Conservation (phyloP, 2,113 vertebrate species). For the Tetrax tetrax region DNA sequence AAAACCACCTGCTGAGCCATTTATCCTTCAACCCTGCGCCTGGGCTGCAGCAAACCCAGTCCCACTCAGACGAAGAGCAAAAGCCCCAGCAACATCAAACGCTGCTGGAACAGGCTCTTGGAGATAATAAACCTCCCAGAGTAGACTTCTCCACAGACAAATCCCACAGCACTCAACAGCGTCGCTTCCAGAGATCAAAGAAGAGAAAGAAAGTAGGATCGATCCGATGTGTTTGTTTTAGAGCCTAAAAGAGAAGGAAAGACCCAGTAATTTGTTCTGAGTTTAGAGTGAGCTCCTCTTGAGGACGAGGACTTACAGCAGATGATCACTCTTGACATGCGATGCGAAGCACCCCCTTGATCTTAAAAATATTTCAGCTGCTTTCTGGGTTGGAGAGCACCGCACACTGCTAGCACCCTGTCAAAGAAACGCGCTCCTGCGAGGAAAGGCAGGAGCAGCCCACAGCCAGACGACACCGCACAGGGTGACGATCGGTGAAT, state of each 20-base stretch:
- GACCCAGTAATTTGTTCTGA: neutral
- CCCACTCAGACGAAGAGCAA: neutral
- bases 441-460: neutral
- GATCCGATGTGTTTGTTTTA: neutral
- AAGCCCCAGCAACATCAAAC: neutral
- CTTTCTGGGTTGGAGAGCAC: neutral
- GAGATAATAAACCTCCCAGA: slow-evolving; percentile 18
- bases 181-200: neutral
- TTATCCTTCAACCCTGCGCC: neutral
- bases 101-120: neutral
- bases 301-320: neutral
- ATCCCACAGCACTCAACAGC: neutral
- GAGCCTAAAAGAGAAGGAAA: neutral
- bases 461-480: neutral
- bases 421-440: rapidly evolving
- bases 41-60: neutral
- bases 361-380: neutral
- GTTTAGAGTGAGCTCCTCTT: neutral
- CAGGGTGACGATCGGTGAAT: neutral
- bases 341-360: neutral
- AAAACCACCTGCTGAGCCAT: neutral
- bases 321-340: rapidly evolving
- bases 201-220: neutral
- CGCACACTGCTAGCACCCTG: neutral
- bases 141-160: neutral